A percentile compares a stretch with the other conserved stretches of the same genome.
Evolutionary conservation across 2,888 invertebrate species (phyloP).

Genomic region (Ichneumon xanthorius): DNA sequence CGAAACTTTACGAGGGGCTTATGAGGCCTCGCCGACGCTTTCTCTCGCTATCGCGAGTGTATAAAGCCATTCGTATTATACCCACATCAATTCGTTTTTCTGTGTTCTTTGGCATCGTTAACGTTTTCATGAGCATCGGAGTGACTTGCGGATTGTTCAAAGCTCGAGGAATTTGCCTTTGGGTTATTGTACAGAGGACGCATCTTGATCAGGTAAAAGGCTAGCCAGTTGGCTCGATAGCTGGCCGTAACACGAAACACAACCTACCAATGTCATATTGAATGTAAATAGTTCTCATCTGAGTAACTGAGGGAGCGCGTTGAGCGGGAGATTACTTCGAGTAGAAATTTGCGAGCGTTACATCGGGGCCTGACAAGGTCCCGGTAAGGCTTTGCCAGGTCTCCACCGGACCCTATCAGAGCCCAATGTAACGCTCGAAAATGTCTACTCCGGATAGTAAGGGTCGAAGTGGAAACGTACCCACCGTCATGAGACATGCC

Average conservation of each 20-base stretch:
- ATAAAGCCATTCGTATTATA: slow-evolving; percentile 49
- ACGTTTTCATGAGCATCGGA: slow-evolving; percentile 48
- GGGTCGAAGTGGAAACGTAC: slow-evolving; percentile 17
- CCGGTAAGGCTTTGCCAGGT: too few relatives aligned
- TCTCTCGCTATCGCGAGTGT: slow-evolving; percentile 52
- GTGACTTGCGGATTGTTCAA: slow-evolving; percentile 29
- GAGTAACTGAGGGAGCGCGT: too few relatives aligned
- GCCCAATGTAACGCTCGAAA: too few relatives aligned
- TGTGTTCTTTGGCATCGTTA: slow-evolving; percentile 50
- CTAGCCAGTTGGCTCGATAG: background rate
- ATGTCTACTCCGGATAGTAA: background rate
- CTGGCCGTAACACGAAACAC: background rate
- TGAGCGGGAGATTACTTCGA: too few relatives aligned
- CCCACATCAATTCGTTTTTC: slow-evolving; percentile 44
- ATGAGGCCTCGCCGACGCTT: slow-evolving; percentile 55
- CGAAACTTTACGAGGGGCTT: slow-evolving; percentile 62
- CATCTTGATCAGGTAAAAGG: background rate
- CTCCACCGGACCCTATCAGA: background rate
- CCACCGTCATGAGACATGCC: slow-evolving; percentile 7
- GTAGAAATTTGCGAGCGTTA: too few relatives aligned
- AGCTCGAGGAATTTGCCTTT: slow-evolving; percentile 8
- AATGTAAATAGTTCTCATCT: background rate
- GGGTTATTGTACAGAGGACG: slow-evolving; percentile 1
- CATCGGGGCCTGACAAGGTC: too few relatives aligned
- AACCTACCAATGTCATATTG: background rate